phyloP scores from a whole-genome alignment of 2,113 vertebrate genomes.

The Patagioenas fasciata region DNA sequence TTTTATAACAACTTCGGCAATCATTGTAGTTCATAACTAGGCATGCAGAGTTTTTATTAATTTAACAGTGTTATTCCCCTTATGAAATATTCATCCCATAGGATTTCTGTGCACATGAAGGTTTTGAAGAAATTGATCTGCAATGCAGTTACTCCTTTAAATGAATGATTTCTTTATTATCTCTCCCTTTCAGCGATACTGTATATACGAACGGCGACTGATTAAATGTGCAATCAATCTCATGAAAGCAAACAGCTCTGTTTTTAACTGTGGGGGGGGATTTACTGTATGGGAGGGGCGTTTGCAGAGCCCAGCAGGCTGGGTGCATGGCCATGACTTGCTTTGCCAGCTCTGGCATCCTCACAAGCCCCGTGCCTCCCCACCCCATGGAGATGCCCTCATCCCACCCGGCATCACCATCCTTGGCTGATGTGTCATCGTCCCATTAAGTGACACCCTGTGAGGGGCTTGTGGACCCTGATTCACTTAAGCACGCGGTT shows the following conservation, averaged over 20 bases:
- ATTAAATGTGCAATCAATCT: slow-evolving; percentile 51
- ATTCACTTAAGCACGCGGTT: background rate
- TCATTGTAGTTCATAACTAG: slow-evolving; percentile 73
- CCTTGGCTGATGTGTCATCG: background rate
- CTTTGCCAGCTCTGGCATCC: background rate
- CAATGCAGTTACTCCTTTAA: slow-evolving; percentile 73
- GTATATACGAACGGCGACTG: background rate
- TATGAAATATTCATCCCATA: slow-evolving; percentile 76
- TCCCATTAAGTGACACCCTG: background rate
- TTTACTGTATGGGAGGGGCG: background rate
- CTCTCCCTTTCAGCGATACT: slow-evolving; percentile 47
- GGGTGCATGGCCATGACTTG: background rate
- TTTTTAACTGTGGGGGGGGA: slow-evolving; percentile 43
- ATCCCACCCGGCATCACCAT: background rate
- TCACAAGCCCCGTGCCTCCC: background rate
- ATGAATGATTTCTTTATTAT: slow-evolving; percentile 71
- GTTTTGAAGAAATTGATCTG: slow-evolving; percentile 73
- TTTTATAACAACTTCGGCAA: slow-evolving; percentile 56
- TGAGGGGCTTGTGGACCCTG: background rate
- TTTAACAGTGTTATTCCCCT: slow-evolving; percentile 73
- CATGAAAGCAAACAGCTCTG: slow-evolving; percentile 45
- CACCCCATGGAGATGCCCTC: background rate
- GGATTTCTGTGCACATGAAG: slow-evolving; percentile 71
- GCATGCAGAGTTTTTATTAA: slow-evolving; percentile 68
- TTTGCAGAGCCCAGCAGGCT: background rate